Evolutionary conservation across 2,888 invertebrate species (phyloP), one percentile per base, ranked within the genome.

Genomic region (Meliscaeva auricollis): DNA sequence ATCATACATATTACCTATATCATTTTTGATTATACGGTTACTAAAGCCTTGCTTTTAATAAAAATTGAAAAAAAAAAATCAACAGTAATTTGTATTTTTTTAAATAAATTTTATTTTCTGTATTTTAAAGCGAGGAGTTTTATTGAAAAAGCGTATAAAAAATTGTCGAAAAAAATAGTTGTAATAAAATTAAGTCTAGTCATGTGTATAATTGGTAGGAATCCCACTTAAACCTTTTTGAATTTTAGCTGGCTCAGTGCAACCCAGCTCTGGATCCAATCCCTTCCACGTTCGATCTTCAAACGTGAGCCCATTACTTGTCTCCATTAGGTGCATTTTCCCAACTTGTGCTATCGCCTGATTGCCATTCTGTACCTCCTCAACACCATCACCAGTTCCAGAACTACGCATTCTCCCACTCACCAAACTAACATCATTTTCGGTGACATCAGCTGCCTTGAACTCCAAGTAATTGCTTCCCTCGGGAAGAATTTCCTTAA

Each of bases 221-320:
- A 97, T 95, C 0, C 98, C 98, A 88, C 93, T 94, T 13, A 96
- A 93, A 0, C 98, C 98, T 88, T 95, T 94, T 87, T 94, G 94
- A 6, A 96, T 94, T 79, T 94, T 91, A 79, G 94, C 94, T 0
- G 96, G 95, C 66, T 95, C 94, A 1, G 95, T 95, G 89, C 96
- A 93, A 0, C 97, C 97, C 48, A 97, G 91, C 85, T 95, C 94
- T 89, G 96, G 97, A 89, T 98, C 96, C 69, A 98, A 93, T 0
- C 98, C 98, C 89, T 94, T 95, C 98, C 98, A 98, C 2, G 95
- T 94, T 88, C 97, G 90, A 90, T 93, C 93, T 87, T 93, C 93
- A 52, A 92, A 91, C 0, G 89, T 89, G 1, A 90, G 82, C 0
- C 91, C 91, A 3, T 89, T 89, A 62, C 89, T 89, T 2, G 88